phyloP scores from a whole-genome alignment of 2,888 invertebrate genomes.

The Melanchra persicariae region DNA sequence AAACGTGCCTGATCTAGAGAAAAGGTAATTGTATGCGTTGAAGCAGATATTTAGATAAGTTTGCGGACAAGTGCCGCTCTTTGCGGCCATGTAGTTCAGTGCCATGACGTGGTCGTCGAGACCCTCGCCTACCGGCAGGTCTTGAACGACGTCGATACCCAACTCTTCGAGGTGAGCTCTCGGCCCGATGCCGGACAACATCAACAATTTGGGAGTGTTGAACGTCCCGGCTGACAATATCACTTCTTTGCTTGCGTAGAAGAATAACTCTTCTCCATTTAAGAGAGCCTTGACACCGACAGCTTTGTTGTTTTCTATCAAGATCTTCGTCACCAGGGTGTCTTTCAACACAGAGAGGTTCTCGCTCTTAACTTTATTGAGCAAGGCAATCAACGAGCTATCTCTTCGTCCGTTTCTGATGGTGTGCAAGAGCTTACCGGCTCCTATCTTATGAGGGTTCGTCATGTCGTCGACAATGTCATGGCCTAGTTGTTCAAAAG shows the following conservation, averaged over 20 bases:
- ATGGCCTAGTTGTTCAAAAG: slow-evolving; percentile 80
- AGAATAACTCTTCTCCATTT: slow-evolving; percentile 66
- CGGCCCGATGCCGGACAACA: slow-evolving; percentile 84
- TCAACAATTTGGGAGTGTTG: slow-evolving; percentile 81
- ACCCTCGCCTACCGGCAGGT: slow-evolving; percentile 83
- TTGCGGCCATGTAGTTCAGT: slow-evolving; percentile 75
- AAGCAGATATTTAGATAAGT: slow-evolving; percentile 66
- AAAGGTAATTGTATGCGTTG: slow-evolving; percentile 71
- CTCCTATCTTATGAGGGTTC: slow-evolving; percentile 78
- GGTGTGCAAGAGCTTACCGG: slow-evolving; percentile 83
- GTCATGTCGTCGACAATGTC: slow-evolving; percentile 83
- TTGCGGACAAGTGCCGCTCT: slow-evolving; percentile 77
- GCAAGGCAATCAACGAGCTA: slow-evolving; percentile 79
- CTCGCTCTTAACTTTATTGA: slow-evolving; percentile 69
- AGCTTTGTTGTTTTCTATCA: slow-evolving; percentile 74
- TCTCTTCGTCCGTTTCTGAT: slow-evolving; percentile 77
- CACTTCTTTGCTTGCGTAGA: slow-evolving; percentile 78
- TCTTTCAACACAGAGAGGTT: slow-evolving; percentile 79
- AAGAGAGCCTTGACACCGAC: slow-evolving; percentile 73
- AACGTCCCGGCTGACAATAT: slow-evolving; percentile 83
- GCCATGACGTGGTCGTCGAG: slow-evolving; percentile 84
- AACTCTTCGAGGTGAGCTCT: slow-evolving; percentile 72
- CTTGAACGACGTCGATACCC: slow-evolving; percentile 72
- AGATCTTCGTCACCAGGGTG: slow-evolving; percentile 76
- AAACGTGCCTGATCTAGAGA: slow-evolving; percentile 68